phyloP scores from a whole-genome alignment of 2,113 vertebrate genomes.

The Alligator mississippiensis region DNA sequence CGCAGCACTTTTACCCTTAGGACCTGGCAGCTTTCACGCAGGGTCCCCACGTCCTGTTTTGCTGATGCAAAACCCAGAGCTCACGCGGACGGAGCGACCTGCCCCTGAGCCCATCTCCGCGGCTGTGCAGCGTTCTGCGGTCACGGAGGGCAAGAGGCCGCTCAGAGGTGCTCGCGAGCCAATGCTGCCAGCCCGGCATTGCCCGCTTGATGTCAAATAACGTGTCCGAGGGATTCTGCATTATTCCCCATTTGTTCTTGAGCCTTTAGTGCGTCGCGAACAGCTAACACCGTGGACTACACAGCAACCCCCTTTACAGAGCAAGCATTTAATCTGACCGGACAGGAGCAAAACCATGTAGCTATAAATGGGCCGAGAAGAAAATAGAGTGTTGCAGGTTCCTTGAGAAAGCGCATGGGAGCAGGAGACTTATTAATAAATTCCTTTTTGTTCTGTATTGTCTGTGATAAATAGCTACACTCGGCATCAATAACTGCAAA shows the following conservation, averaged over 20 bases:
- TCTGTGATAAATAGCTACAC: slow-evolving; percentile 67
- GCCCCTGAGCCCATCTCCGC: not conserved
- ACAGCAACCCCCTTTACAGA: not conserved
- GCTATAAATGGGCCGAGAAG: slow-evolving; percentile 48
- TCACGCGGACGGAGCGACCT: not conserved
- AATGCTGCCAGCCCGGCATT: not conserved
- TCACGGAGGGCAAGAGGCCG: not conserved
- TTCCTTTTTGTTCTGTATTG: slow-evolving; percentile 65
- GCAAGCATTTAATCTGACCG: slow-evolving; percentile 32
- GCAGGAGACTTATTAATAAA: slow-evolving; percentile 68
- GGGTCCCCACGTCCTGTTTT: no score
- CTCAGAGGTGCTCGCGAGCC: no score
- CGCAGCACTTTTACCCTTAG: no score
- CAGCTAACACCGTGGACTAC: rapidly evolving
- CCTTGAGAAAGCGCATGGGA: slow-evolving; percentile 26
- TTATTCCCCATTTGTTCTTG: rapidly evolving
- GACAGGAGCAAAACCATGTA: slow-evolving; percentile 14
- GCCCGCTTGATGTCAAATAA: not conserved
- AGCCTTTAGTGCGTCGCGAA: not conserved
- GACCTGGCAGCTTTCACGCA: no score
- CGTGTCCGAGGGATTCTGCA: rapidly evolving
- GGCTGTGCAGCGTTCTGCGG: no score
- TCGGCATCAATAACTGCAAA: slow-evolving; percentile 72
- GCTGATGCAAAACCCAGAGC: no score
- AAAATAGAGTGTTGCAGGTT: slow-evolving; percentile 35